Evolutionary conservation across 2,888 invertebrate genomes (phyloP).

Genomic region (Brachypterus glaber): DNA sequence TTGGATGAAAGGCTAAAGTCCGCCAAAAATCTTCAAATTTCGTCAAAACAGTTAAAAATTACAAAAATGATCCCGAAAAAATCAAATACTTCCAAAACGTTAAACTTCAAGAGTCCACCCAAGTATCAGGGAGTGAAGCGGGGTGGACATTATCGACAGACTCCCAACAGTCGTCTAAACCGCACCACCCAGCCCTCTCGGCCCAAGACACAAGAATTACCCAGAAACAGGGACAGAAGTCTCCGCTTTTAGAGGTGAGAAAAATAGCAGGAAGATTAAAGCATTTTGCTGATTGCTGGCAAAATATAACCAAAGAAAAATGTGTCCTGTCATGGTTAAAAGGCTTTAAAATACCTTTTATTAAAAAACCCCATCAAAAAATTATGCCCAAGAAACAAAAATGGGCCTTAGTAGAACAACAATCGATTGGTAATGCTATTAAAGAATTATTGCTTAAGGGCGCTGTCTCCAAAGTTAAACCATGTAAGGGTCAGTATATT

Average conservation of each 20-base stretch:
- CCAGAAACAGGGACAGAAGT: background rate
- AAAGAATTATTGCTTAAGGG: background rate
- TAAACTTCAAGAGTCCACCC: conserved; percentile 11
- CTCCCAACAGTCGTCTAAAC: too few species aligned
- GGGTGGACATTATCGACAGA: conserved; percentile 1
- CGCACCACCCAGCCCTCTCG: too few species aligned
- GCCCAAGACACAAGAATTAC: background rate
- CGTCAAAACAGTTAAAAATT: background rate
- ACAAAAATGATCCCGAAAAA: background rate
- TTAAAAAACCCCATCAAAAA: background rate
- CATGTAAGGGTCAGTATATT: background rate
- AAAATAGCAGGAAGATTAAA: background rate
- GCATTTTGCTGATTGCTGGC: conserved; percentile 1
- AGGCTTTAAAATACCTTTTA: conserved; percentile 2
- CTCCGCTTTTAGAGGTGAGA: background rate
- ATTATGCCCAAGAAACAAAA: background rate
- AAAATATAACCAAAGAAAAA: background rate
- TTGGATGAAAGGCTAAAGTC: background rate
- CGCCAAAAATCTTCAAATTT: background rate
- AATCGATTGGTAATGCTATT: background rate
- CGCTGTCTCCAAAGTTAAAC: background rate
- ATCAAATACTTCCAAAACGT: background rate
- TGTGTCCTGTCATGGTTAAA: background rate
- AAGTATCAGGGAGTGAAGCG: conserved; percentile 5
- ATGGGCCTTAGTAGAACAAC: background rate